These are phyloP conservation scores for Laupala kohalensis DNA, from an alignment of 1,140 invertebrate genomes.

Conservation along the genomic window DNA sequence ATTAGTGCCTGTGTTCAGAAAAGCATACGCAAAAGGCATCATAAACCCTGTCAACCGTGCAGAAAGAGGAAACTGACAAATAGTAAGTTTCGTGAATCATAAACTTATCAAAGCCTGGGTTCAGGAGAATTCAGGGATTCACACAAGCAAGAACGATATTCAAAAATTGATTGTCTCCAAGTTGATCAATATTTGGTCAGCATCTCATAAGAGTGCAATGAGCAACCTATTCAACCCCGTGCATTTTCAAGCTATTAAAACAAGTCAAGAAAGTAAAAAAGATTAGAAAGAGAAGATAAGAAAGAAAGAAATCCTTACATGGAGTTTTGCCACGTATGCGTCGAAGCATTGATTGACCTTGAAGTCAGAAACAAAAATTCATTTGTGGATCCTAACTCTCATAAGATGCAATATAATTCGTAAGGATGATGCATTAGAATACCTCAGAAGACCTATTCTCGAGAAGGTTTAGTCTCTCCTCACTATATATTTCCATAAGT, in stretches of 20 bases:
- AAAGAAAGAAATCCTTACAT: background rate
- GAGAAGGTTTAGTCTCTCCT: no score
- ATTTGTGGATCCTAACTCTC: background rate
- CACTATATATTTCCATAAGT: no score
- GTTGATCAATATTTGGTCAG: background rate
- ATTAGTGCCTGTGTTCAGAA: background rate
- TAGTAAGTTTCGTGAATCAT: background rate
- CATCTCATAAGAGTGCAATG: background rate
- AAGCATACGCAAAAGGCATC: background rate
- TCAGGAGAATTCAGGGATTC: background rate
- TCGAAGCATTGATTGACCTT: background rate
- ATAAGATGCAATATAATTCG: background rate
- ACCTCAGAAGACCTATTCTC: background rate
- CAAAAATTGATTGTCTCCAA: background rate
- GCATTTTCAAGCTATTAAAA: background rate
- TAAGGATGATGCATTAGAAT: background rate
- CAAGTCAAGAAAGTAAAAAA: background rate
- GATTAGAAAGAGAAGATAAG: background rate
- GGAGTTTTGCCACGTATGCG: background rate
- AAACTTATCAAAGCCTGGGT: background rate
- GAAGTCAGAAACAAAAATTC: background rate
- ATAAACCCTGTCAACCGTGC: background rate
- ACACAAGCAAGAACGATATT: background rate
- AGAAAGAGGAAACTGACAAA: background rate
- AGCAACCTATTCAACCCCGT: background rate